These are phyloP conservation scores for Hyaena hyaena DNA, from an alignment of 2,113 vertebrate species.

Conservation along the genomic window DNA sequence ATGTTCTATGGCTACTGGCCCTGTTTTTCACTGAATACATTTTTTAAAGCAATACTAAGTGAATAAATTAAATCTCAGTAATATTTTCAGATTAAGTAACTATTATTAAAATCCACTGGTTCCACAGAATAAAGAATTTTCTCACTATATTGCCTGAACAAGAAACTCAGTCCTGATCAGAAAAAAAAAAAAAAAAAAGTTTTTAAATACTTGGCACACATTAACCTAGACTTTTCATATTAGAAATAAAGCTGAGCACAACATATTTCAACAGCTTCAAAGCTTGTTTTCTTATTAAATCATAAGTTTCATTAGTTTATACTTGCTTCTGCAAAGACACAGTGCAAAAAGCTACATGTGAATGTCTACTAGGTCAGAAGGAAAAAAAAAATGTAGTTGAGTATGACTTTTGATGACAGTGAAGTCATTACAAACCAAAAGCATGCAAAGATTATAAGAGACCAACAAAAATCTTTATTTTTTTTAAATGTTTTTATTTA, in stretches of 20 bases:
- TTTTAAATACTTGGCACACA: conserved; percentile 37
- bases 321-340: neutral
- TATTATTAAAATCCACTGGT: conserved; percentile 51
- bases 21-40: neutral
- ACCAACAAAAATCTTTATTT: neutral
- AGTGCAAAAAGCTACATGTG: conserved; percentile 37
- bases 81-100: conserved; percentile 45
- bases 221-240: conserved; percentile 39
- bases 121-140: neutral
- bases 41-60: conserved; percentile 31
- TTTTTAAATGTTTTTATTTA: no score
- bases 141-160: neutral
- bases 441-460: neutral
- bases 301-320: conserved; percentile 34
- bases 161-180: neutral
- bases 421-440: conserved; percentile 29
- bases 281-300: conserved; percentile 46
- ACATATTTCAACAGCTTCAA: conserved; percentile 40
- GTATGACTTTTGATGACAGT: neutral
- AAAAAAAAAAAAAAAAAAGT: conserved; percentile 9
- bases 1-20: conserved; percentile 55
- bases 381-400: neutral
- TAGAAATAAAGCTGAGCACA: conserved; percentile 15
- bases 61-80: conserved; percentile 56
- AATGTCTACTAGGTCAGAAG: neutral